A percentile compares a stretch with the other conserved stretches of the same genome.
These are phyloP conservation scores for Elgaria multicarinata DNA, from an alignment of 2,113 vertebrate species.

Conservation along the genomic window DNA sequence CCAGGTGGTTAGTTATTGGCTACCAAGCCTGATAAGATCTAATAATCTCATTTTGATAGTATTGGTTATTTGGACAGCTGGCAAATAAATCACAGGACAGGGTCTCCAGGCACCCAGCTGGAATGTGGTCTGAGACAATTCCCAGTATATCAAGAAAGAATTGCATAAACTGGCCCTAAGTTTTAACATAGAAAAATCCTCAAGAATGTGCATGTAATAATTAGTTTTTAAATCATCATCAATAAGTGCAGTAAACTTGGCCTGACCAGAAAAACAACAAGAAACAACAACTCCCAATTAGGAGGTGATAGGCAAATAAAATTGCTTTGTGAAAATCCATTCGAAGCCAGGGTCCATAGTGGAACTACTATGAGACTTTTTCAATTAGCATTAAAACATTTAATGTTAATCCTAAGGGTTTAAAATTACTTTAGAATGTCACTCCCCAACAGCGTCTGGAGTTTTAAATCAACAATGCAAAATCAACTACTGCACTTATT, in stretches of 20 bases:
- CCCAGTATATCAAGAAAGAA: background rate
- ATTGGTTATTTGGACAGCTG: background rate
- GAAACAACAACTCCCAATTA: background rate
- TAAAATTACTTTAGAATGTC: constrained; percentile 47
- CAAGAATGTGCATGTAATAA: background rate
- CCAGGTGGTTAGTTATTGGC: background rate
- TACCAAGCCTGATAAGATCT: background rate
- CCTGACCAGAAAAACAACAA: background rate
- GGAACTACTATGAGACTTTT: background rate
- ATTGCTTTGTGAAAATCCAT: background rate
- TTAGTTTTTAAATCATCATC: background rate
- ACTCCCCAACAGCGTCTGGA: constrained; percentile 22
- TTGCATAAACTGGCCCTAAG: background rate
- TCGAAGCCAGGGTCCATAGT: background rate
- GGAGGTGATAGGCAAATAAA: background rate
- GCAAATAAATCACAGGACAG: background rate
- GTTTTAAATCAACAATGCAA: constrained; percentile 57
- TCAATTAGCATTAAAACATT: background rate
- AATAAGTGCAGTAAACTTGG: background rate
- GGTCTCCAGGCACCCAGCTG: background rate
- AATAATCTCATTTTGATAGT: background rate
- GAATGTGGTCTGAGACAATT: background rate
- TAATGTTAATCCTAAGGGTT: constrained; percentile 16
- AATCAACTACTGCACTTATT: constrained; percentile 58
- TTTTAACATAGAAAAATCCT: background rate